Evolutionary conservation across 2,888 invertebrate genomes (phyloP), one percentile per base, ranked within the genome.

Genomic region (Caenorhabditis becei): DNA sequence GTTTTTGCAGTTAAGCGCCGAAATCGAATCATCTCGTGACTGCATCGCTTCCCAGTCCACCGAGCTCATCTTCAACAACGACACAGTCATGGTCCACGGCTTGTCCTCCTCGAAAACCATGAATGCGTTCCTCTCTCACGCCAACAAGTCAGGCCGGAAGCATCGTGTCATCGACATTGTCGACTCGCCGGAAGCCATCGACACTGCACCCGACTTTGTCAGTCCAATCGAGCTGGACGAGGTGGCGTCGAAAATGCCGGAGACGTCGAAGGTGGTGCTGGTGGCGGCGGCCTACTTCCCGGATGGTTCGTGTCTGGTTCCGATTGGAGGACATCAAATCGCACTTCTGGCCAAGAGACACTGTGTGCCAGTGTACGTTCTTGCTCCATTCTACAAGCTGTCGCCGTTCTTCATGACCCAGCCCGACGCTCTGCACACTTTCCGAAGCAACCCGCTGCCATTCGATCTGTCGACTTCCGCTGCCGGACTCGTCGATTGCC

Each of bases 331-430:
- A 18, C 82, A 87, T 37, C 81, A 83, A 18, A 85, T 89, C 32
- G 87, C 87, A 20, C 80, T 87, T 14, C 79, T 84, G 7, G 89
- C 89, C 35, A 80, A 88, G 20, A 74, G 86, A 32, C 89, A 89
- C 62, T 83, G 86, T 8, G 86, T 89, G 28, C 89, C 89, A 1
- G 87, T 89, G 1, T 82, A 88, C 58, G 83, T 88, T 10, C 66
- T 88, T 24, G 84, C 85, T 20, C 85, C 88, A 8, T 88, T 88
- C 75, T 89, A 88, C 74, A 89, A 89, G 79, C 79, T 89, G n/a
- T 77, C 41, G 14, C 83, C 83, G 16, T 83, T 83, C 49, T 85
- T 85, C 62, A 72, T 83, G 18, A 80, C 83, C 14, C 74, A 81
- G 47, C 79, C 82, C 2, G 58, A 58, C 28, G 53, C 78, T 10